Evolutionary conservation across 2,113 vertebrate species (phyloP).

Genomic region (Cyphomyrus plagiostoma): DNA sequence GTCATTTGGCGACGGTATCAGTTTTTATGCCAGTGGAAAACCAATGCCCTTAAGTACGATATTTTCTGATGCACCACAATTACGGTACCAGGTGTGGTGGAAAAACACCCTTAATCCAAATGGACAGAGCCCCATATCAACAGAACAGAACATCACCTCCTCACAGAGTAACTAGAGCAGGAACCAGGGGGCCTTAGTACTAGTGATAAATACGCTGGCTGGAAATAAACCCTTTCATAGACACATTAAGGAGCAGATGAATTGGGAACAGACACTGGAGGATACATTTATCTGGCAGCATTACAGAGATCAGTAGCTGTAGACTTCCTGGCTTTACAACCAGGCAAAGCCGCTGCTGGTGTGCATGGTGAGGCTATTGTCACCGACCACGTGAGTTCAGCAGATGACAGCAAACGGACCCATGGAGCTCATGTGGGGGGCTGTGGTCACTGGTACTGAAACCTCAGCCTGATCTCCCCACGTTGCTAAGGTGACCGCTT

Average conservation of each 20-base stretch:
- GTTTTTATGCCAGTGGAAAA: too few relatives aligned
- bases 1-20: too few relatives aligned
- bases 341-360: neutral
- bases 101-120: neutral
- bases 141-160: neutral
- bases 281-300: conserved; percentile 8
- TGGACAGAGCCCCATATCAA: neutral
- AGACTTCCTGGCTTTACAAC: neutral
- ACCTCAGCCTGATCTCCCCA: neutral
- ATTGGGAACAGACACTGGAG: neutral
- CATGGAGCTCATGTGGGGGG: neutral
- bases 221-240: neutral
- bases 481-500: neutral
- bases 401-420: neutral
- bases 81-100: too few relatives aligned
- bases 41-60: too few relatives aligned
- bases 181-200: neutral
- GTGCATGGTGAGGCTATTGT: neutral
- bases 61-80: too few relatives aligned
- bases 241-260: conserved; percentile 3
- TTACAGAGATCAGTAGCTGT: conserved; percentile 10
- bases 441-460: neutral
- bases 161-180: neutral
- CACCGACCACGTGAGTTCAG: neutral
- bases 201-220: neutral